Percentiles rank a stretch among this genome's conserved stretches.
Evolutionary conservation across 2,888 invertebrate genomes (phyloP).

Genomic region (Leistus spinibarbis): DNA sequence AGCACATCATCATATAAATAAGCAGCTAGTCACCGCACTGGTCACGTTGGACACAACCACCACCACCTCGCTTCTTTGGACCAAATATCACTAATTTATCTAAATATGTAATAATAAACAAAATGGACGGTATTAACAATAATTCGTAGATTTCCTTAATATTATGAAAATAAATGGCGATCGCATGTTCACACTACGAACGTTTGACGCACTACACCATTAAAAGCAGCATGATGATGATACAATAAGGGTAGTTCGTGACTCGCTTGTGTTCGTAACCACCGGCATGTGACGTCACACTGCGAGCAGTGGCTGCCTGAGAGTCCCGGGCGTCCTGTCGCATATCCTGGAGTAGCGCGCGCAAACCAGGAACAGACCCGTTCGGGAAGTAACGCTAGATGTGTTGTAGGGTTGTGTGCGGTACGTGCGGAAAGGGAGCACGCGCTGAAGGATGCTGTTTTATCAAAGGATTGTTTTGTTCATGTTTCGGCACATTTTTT

Average conservation of each 20-base stretch:
- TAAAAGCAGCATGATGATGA: not conserved
- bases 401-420: not conserved
- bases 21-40: not conserved
- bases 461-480: not conserved
- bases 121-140: not conserved
- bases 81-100: not conserved
- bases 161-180: not conserved
- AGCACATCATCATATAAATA: not conserved
- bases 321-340: conserved; percentile 53
- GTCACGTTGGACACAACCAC: too few relatives aligned
- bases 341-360: conserved; percentile 46
- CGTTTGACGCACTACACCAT: not conserved
- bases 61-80: not conserved
- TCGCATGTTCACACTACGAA: not conserved
- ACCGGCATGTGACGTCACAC: conserved; percentile 57
- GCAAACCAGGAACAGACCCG: not conserved
- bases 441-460: not conserved
- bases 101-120: not conserved
- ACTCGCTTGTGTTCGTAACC: not conserved
- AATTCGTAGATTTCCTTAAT: not conserved
- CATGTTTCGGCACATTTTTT: too few relatives aligned
- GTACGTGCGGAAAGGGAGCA: not conserved
- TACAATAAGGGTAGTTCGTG: not conserved
- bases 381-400: conserved; percentile 3
- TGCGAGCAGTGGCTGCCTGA: conserved; percentile 42